Percentiles rank a stretch among this genome's conserved stretches.
phyloP scores from a whole-genome alignment of 1,140 invertebrate genomes.

The Cydia splendana region DNA sequence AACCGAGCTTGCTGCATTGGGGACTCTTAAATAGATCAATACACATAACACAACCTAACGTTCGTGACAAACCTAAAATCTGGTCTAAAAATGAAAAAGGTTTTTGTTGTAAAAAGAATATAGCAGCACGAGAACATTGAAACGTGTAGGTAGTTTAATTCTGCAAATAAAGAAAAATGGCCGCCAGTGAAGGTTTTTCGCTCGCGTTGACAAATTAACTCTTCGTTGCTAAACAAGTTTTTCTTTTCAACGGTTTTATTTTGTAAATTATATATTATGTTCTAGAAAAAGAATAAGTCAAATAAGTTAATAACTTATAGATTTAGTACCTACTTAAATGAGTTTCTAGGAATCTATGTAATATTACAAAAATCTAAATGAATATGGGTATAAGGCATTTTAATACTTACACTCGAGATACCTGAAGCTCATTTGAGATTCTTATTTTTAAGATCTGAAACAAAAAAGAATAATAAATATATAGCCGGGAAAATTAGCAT shows the following conservation, averaged over 20 bases:
- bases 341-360: not conserved
- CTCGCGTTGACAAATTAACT: not conserved
- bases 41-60: not conserved
- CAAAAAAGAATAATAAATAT: conserved; percentile 36
- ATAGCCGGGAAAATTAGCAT: not conserved
- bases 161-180: conserved; percentile 10
- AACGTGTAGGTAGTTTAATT: conserved; percentile 1
- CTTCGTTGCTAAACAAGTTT: not conserved
- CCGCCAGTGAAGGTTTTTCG: not conserved
- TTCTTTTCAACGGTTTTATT: not conserved
- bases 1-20: too few species aligned
- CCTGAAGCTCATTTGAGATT: conserved; percentile 54
- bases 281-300: not conserved
- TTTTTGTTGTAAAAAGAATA: not conserved
- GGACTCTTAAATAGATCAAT: too few species aligned
- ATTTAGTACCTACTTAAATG: not conserved
- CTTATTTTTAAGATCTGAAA: conserved; percentile 47
- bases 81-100: not conserved
- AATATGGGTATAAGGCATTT: not conserved
- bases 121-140: not conserved
- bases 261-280: not conserved
- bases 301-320: not conserved
- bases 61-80: not conserved
- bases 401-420: conserved; percentile 54
- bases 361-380: not conserved